phyloP scores from a whole-genome alignment of 2,888 invertebrate species.

The Pardosa pseudoannulata region DNA sequence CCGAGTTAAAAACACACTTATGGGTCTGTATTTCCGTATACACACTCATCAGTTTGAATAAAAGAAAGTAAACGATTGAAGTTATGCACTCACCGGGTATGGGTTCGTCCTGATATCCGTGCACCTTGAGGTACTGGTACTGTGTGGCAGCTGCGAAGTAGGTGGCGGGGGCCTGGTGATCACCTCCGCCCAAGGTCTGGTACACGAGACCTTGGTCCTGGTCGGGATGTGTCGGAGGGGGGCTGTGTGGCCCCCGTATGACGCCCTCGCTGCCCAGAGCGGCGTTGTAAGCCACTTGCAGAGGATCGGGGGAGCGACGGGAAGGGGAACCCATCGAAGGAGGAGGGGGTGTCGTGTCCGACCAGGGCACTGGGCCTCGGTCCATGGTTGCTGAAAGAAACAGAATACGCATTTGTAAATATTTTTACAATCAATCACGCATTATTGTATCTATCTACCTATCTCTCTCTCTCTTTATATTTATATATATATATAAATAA shows the following conservation, averaged over 20 bases:
- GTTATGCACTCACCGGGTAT: neutral
- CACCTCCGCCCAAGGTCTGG: neutral
- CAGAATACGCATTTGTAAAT: too few species aligned
- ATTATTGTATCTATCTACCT: too few species aligned
- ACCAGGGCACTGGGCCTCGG: neutral
- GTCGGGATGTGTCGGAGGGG: neutral
- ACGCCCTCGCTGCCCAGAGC: neutral
- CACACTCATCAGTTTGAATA: too few species aligned
- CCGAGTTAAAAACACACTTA: too few species aligned
- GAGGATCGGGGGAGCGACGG: neutral
- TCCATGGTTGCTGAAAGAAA: too few species aligned
- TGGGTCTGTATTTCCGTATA: too few species aligned
- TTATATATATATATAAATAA: too few species aligned
- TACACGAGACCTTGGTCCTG: neutral
- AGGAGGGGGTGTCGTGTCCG: neutral
- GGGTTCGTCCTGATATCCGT: neutral
- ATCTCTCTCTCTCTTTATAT: too few species aligned
- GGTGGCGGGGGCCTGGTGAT: neutral
- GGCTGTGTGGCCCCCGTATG: neutral
- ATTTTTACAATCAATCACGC: too few species aligned
- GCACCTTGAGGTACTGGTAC: neutral
- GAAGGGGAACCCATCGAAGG: neutral
- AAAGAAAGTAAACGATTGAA: too few species aligned
- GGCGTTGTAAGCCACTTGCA: neutral
- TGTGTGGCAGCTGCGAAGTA: neutral